Percentiles rank a stretch among this genome's conserved stretches.
phyloP scores from a whole-genome alignment of 2,797 vertebrate species.

The Manis pentadactyla region DNA sequence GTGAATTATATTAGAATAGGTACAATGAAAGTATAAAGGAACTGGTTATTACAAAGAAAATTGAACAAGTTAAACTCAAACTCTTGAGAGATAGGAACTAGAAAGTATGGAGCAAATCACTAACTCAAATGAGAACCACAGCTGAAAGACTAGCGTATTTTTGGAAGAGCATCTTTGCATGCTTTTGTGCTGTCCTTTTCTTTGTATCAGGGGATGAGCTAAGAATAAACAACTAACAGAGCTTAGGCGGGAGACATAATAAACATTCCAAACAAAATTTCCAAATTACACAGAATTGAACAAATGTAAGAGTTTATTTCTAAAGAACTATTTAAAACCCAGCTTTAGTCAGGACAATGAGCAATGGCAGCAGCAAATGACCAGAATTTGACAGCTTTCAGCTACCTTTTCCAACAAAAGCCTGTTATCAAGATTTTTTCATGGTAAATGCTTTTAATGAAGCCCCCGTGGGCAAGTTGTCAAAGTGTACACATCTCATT shows the following conservation, averaged over 20 bases:
- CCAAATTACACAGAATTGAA: constrained; percentile 69
- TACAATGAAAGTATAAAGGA: constrained; percentile 31
- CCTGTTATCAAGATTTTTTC: constrained; percentile 70
- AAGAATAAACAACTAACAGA: constrained; percentile 41
- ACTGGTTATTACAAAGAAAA: constrained; percentile 22
- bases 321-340: constrained; percentile 72
- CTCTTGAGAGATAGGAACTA: constrained; percentile 41
- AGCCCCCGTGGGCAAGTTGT: constrained; percentile 72
- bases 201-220: constrained; percentile 55
- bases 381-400: constrained; percentile 76
- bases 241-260: constrained; percentile 68
- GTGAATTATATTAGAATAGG: constrained; percentile 26
- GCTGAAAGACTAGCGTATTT: neutral
- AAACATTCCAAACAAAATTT: constrained; percentile 71
- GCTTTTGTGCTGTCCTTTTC: constrained; percentile 45
- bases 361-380: constrained; percentile 38
- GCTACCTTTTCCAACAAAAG: constrained; percentile 71
- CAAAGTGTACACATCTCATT: constrained; percentile 58
- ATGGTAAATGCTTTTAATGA: constrained; percentile 74
- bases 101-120: constrained; percentile 45
- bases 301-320: constrained; percentile 50
- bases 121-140: constrained; percentile 15
- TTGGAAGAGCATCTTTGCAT: constrained; percentile 42
- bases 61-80: constrained; percentile 37
- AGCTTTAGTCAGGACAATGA: constrained; percentile 58